Evolutionary conservation across 2,888 invertebrate species (phyloP).

Genomic region (Troides helena): DNA sequence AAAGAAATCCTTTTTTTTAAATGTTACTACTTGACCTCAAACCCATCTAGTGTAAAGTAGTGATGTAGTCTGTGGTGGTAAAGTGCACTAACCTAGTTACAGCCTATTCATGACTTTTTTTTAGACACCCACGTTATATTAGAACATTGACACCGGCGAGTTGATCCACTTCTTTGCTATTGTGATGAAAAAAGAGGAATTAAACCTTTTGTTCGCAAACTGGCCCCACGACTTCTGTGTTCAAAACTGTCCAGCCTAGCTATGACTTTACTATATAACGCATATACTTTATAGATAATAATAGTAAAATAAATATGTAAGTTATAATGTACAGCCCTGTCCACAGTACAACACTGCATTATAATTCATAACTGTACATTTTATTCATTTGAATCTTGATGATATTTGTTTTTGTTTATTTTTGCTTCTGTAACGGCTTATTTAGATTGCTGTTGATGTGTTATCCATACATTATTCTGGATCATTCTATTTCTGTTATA

Average conservation of each 20-base stretch:
- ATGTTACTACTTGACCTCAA: no score
- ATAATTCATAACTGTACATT: conserved; percentile 4
- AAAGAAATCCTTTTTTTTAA: neutral
- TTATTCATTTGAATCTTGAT: neutral
- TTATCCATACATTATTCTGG: neutral
- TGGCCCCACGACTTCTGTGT: no score
- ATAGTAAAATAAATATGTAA: neutral
- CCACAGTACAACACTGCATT: neutral
- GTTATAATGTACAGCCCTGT: neutral
- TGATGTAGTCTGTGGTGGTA: no score
- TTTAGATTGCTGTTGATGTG: neutral
- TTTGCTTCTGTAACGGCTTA: neutral
- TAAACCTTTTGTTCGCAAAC: no score
- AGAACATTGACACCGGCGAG: no score
- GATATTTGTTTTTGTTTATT: neutral
- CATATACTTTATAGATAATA: neutral
- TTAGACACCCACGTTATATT: no score
- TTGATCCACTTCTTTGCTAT: no score
- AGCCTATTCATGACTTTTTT: no score
- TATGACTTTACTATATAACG: neutral
- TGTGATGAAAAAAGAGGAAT: no score
- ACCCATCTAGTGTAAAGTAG: no score
- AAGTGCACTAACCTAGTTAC: no score
- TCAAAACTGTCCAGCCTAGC: neutral
- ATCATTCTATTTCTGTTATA: neutral